phyloP scores from a whole-genome alignment of 2,888 invertebrate species.

The Tenthredo amoena region DNA sequence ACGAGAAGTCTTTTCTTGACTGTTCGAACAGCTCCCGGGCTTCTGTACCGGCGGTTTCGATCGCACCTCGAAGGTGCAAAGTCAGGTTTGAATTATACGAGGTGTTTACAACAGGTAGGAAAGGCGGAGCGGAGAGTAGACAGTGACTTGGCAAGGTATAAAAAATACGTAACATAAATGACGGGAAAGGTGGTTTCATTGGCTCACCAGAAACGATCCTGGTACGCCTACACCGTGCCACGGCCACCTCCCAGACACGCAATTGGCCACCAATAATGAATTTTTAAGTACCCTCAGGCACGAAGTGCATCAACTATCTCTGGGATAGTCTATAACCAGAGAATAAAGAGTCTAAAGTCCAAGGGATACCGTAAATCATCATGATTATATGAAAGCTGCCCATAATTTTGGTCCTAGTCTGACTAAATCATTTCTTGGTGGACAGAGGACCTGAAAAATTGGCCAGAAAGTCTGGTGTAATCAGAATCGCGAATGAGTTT shows the following conservation, averaged over 20 bases:
- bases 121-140: slow-evolving; percentile 74
- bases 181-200: slow-evolving; percentile 72
- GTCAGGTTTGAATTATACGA: slow-evolving; percentile 16
- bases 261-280: slow-evolving; percentile 66
- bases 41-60: slow-evolving; percentile 3
- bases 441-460: background rate
- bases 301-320: slow-evolving; percentile 32
- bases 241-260: slow-evolving; percentile 72
- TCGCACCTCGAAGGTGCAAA: slow-evolving; percentile 18
- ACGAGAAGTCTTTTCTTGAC: background rate
- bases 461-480: background rate
- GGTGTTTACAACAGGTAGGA: slow-evolving; percentile 55
- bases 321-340: background rate
- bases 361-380: background rate
- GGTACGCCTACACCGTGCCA: slow-evolving; percentile 73
- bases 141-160: slow-evolving; percentile 75
- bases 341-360: background rate
- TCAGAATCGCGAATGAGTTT: background rate
- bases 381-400: background rate
- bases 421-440: background rate
- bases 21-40: background rate
- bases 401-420: background rate
- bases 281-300: slow-evolving; percentile 44
- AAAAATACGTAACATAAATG: slow-evolving; percentile 74
- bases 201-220: slow-evolving; percentile 67